These are phyloP conservation scores for Cyanistes caeruleus DNA, from an alignment of 2,113 vertebrate genomes.

Conservation along the genomic window DNA sequence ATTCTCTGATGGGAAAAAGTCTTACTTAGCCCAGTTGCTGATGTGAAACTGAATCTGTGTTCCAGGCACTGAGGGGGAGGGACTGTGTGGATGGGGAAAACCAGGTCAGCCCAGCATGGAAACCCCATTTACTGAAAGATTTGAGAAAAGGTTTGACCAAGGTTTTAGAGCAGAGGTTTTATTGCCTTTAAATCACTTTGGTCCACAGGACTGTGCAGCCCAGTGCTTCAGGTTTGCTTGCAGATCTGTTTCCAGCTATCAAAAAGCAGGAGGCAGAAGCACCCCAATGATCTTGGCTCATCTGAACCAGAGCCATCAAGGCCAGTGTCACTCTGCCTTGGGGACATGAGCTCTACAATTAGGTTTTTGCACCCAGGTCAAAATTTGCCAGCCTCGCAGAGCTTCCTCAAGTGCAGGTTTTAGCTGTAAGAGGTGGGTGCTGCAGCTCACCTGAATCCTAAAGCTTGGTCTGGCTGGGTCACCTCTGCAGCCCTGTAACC, in stretches of 20 bases:
- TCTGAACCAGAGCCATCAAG: neutral
- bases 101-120: neutral
- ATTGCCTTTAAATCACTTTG: neutral
- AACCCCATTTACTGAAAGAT: neutral
- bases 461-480: neutral
- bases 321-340: neutral
- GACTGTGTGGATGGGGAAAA: neutral
- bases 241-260: neutral
- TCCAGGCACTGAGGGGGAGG: neutral
- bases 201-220: neutral
- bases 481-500: neutral
- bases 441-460: neutral
- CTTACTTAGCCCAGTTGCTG: constrained; percentile 34
- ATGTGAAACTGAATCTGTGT: constrained; percentile 14
- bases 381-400: neutral
- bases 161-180: neutral
- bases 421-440: neutral
- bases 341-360: neutral
- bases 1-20: constrained; percentile 69
- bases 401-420: neutral
- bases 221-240: neutral
- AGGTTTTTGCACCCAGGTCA: neutral
- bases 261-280: neutral
- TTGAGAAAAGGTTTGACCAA: neutral
- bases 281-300: fast-evolving